Evolutionary conservation across 2,888 invertebrate genomes (phyloP), one percentile per base, ranked within the genome.

Genomic region (Panzeria rudis): DNA sequence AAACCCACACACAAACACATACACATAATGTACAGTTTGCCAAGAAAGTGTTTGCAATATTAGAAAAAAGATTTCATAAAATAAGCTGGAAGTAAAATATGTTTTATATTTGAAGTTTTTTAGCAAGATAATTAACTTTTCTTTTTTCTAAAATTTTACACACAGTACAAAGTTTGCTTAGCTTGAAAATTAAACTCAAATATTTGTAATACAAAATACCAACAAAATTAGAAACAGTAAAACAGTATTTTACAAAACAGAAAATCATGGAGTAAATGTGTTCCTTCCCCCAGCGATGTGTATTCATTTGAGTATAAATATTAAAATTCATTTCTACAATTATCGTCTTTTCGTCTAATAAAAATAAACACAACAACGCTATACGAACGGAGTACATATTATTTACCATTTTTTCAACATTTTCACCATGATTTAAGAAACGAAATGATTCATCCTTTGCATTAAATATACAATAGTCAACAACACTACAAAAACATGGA

Each of bases 401-500:
- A 23, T 32, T 29, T 47, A 0, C 56, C 41, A 72, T 29, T 76
- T n/a, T 47, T 77, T 47, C 47, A 69, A 68, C 11, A 73, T 81
- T 68, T 78, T 52, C 69, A 54, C 69, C 35, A 69, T 71, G 62
- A 71, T 71, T 82, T 69, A 54, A 59, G 54, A 64, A 82, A 71
- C 41, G 56, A 56, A 47, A 82, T 82, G 82, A 82, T 76, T 82
- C 82, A 82, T 82, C 69, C 76, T 71, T 79, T 52, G n/a, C 68
- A 73, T 35, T 47, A 61, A 66, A 56, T 68, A 56, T 68, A 61
- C 32, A 68, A 68, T 9, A 54, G 52, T 7, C 50, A 62, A 29
- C 20, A 62, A 62, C 3, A 47, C 47, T 17, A 61, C 6, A 20
- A 47, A 20, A 73, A 32, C 73, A 78, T 75, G 79, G 71, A 84